Evolutionary conservation across 2,888 invertebrate species (phyloP), one percentile per base, ranked within the genome.

Genomic region (Seira musarum): DNA sequence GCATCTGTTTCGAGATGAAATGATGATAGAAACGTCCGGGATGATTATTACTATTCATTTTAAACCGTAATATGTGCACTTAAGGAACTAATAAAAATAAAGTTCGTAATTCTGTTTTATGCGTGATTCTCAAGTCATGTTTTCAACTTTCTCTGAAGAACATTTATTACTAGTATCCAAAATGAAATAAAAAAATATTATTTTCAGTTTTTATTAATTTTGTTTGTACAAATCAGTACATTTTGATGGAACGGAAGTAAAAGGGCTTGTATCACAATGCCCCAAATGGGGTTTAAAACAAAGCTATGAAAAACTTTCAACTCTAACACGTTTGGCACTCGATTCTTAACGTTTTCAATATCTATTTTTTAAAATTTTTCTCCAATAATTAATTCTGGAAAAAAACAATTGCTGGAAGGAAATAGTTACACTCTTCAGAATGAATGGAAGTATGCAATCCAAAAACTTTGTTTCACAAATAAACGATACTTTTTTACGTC

Each of bases 1-100:
- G 83, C 70, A 85, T 78, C 53, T 82, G 83, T 66, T 84, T 76
- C 21, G 84, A 83, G 30, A 85, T 76, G 21, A 72, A 78, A 30
- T 78, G 78, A 25, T 78, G 78, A n/a, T n/a, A n/a, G n/a, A 57
- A 78, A 46, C 71, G 69, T 1, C 71, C 46, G 17, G 71, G 71
- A n/a, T 49, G 46, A 24, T 64, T 69, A 30, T 65, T 71, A 40
- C 57, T 17, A 57, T 19, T 78, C 78, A 78, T 78, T 25, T 78
- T 46, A 24, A 66, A 35, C n/a, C 40, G 1, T 35, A 2, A 24
- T 15, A 6, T 65, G 5, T 8, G n/a, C 65, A 65, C 40, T 40
- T 40, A 40, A 40, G 13, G 13, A 40, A 40, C 13, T 40, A 40
- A 8, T 46, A 67, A 2, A 65, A 25, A 65, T 10, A 65, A 35